Base-by-base conservation (phyloP, 1,140 invertebrate genomes). In the Gryllus bimaculatus region DNA sequence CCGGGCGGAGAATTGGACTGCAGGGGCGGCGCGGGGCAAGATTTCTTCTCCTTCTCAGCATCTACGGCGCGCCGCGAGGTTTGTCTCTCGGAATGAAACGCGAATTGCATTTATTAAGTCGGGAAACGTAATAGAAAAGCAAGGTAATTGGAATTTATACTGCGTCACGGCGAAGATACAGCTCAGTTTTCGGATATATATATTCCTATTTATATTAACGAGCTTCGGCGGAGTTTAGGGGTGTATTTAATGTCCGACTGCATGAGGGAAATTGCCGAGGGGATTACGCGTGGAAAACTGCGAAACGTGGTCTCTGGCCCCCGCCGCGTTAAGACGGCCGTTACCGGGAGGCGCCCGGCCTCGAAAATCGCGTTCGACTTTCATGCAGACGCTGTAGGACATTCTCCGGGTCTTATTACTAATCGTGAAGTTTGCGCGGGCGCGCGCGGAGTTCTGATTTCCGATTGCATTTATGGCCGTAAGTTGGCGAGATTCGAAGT, bases 271-370 rank as follows among this genome's bases (percentile, higher is more conserved):
- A 66, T 66, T 66, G 18, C 54, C 54, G 10, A 10, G 26, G n/a
- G 54, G 54, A 66, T 66, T 66, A 66, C 54, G 54, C 54, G 54
- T 66, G 54, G 54, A 66, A 66, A 66, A 66, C 54, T 66, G 54
- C 54, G 54, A 10, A 66, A 13, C 54, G 54, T 66, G 54, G 54
- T 10, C 10, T 7, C 10, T 2, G 54, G 54, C 2, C 10, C 18
- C 10, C 10, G 54, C 18, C 10, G 54, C 26, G 1, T 39, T 39
- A 39, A 39, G 54, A 18, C 18, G 54, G 54, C 54, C 54, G 54
- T 66, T 66, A 66, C 54, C 10, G 26, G 26, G 26, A 39, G 26
- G 26, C 26, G 26, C 26, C 26, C 26, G 26, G 26, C 26, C 26
- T 39, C 26, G 26, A 39, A 39, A 39, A 39, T 39, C 26, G 26